Conservation (phyloP, 2,113 vertebrate species). For the Motacilla tschutschensis region DNA sequence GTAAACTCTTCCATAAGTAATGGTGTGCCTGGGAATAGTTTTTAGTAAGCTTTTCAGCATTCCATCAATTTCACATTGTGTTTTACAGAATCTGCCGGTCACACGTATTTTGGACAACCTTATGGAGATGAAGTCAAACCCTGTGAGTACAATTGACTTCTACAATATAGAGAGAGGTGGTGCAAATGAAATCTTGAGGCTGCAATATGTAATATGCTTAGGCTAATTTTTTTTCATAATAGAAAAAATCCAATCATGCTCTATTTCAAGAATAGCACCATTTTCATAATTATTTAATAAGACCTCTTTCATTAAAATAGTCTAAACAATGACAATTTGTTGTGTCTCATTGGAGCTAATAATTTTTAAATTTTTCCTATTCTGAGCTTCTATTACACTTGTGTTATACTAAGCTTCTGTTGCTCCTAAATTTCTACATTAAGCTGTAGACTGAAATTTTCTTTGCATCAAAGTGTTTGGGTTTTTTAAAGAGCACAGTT, state of each 20-base stretch:
- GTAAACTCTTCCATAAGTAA: not conserved
- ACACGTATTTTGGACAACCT: slow-evolving; percentile 91
- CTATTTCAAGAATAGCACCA: not conserved
- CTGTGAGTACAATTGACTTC: slow-evolving; percentile 74
- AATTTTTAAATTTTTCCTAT: not conserved
- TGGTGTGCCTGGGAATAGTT: not conserved
- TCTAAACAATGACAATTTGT: not conserved
- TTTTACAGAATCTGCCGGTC: slow-evolving; percentile 87
- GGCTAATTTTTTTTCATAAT: not conserved
- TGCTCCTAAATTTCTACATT: not conserved
- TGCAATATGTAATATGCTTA: not conserved
- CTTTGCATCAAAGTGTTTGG: not conserved
- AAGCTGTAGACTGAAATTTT: not conserved
- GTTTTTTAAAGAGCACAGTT: not conserved
- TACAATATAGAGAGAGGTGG: not conserved
- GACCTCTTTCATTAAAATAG: not conserved
- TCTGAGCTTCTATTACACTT: not conserved
- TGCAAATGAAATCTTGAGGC: not conserved
- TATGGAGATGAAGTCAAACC: slow-evolving; percentile 94
- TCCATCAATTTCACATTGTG: not conserved
- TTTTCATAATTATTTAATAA: not conserved
- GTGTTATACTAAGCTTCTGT: not conserved
- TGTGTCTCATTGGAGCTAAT: not conserved
- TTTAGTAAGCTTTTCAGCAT: not conserved
- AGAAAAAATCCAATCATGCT: not conserved